Evolutionary conservation across 2,797 vertebrate species (phyloP).

Genomic region (Potorous gilbertii): DNA sequence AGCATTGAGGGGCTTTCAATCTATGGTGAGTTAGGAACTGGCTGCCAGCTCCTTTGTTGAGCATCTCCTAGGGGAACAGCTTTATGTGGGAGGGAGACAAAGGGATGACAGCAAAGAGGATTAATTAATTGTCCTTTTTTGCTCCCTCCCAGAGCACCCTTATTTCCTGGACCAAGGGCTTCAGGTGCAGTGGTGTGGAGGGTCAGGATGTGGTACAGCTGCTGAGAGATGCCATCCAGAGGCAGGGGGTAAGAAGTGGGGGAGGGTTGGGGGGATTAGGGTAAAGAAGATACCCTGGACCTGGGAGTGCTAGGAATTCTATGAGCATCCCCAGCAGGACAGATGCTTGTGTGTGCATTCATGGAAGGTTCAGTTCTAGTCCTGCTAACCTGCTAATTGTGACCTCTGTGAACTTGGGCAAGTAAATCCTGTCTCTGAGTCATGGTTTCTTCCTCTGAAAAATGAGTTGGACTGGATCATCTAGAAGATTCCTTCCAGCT

Average conservation of each 20-base stretch:
- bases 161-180: conserved; percentile 91
- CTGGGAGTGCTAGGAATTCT: not conserved
- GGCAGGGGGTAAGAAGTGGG: conserved; percentile 82
- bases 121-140: not conserved
- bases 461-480: not conserved
- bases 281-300: not conserved
- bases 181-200: conserved; percentile 87
- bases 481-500: not conserved
- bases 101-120: not conserved
- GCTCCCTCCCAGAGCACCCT: conserved; percentile 86
- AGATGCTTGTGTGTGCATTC: not conserved
- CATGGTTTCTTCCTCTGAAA: not conserved
- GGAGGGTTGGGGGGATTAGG: not conserved
- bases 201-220: conserved; percentile 89
- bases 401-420: not conserved
- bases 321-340: not conserved
- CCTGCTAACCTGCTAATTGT: not conserved
- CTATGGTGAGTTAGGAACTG: not conserved
- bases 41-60: not conserved
- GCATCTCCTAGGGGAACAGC: not conserved
- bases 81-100: not conserved
- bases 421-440: not conserved
- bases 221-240: conserved; percentile 86
- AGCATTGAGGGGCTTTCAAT: not conserved
- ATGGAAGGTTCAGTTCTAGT: not conserved